A percentile compares a stretch with the other conserved stretches of the same genome.
These are phyloP conservation scores for Schrankia costaestrigalis DNA, from an alignment of 2,888 invertebrate species.

Conservation along the genomic window DNA sequence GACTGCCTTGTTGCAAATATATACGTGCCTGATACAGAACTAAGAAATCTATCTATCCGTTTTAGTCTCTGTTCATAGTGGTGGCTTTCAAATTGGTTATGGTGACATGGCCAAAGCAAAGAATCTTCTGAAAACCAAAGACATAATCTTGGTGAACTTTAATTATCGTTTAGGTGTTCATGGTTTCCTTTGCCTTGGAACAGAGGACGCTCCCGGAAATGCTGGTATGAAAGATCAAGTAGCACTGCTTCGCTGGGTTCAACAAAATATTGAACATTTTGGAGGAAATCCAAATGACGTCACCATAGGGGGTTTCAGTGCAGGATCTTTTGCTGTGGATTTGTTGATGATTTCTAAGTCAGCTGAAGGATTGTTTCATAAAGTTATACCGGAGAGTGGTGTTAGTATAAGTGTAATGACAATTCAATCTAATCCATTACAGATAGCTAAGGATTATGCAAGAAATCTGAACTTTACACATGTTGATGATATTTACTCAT, in stretches of 20 bases:
- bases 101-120: slow-evolving; percentile 2
- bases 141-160: slow-evolving; percentile 41
- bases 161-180: slow-evolving; percentile 37
- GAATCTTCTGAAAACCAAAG: slow-evolving; percentile 12
- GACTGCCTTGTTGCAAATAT: slow-evolving; percentile 58
- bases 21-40: slow-evolving; percentile 50
- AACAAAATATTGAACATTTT: slow-evolving; percentile 44
- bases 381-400: slow-evolving; percentile 46
- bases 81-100: slow-evolving; percentile 13
- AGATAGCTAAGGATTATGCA: slow-evolving; percentile 40
- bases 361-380: slow-evolving; percentile 42
- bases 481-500: slow-evolving; percentile 30
- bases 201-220: slow-evolving; percentile 37
- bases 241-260: slow-evolving; percentile 31
- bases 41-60: slow-evolving; percentile 38
- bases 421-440: slow-evolving; percentile 42
- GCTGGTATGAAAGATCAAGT: slow-evolving; percentile 41
- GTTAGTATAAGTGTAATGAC: slow-evolving; percentile 28
- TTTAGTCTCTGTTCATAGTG: slow-evolving; percentile 42
- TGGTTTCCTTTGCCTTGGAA: slow-evolving; percentile 40
- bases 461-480: slow-evolving; percentile 30
- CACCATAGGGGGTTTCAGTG: slow-evolving; percentile 45
- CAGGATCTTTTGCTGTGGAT: slow-evolving; percentile 43
- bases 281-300: slow-evolving; percentile 51
- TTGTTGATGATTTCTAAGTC: slow-evolving; percentile 31